Percentiles rank a stretch among this genome's conserved stretches.
These are phyloP conservation scores for Chiloscyllium punctatum DNA, from an alignment of 2,797 vertebrate genomes.

Conservation along the genomic window DNA sequence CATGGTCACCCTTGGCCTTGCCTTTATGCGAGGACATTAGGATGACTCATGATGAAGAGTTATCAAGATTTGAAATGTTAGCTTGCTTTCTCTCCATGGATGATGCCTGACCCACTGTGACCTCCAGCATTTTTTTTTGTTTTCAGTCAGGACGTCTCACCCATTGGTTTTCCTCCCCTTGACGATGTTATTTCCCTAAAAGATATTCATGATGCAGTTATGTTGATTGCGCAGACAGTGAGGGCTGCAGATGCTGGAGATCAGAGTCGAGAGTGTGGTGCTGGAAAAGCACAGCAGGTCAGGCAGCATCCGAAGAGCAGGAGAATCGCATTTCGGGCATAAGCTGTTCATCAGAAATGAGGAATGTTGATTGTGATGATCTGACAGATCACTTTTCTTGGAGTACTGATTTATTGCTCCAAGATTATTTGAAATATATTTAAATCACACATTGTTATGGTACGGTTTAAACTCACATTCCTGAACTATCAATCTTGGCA, in stretches of 20 bases:
- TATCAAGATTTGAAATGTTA: too few species aligned
- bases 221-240: too few species aligned
- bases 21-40: neutral
- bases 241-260: too few species aligned
- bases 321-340: too few species aligned
- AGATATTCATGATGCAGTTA: neutral
- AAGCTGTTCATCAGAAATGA: too few species aligned
- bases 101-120: too few species aligned
- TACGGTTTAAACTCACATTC: neutral
- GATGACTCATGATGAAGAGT: neutral
- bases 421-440: neutral
- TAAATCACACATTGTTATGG: neutral
- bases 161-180: neutral
- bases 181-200: neutral
- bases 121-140: too few species aligned
- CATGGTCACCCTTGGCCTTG: neutral
- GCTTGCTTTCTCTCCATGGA: too few species aligned
- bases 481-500: neutral
- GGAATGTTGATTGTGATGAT: neutral
- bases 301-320: too few species aligned
- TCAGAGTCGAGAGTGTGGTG: too few species aligned
- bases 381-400: neutral
- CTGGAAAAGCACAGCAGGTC: too few species aligned
- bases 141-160: neutral
- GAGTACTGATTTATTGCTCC: neutral